A percentile compares a stretch with the other conserved stretches of the same genome.
Evolutionary conservation across 1,140 invertebrate species (phyloP).

Genomic region (Euborellia annulipes): DNA sequence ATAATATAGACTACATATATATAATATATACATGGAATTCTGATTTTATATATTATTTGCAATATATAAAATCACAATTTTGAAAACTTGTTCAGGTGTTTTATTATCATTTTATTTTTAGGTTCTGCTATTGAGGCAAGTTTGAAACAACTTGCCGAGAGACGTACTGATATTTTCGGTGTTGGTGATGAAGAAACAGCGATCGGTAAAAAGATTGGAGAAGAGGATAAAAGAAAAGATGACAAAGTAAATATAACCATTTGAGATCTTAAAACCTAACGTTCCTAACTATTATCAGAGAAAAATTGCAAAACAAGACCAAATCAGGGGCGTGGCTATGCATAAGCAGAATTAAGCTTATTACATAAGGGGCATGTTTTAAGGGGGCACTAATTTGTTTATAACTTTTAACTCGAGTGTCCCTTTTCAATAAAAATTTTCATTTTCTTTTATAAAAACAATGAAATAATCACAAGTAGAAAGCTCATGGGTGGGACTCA

Average conservation of each 20-base stretch:
- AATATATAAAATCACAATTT: constrained; percentile 2
- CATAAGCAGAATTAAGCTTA: too few relatives aligned
- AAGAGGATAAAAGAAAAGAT: constrained; percentile 76
- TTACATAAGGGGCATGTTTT: too few relatives aligned
- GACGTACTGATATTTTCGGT: constrained; percentile 99
- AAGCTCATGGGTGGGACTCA: too few relatives aligned
- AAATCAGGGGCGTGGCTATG: neutral
- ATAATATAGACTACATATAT: too few relatives aligned
- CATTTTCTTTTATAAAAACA: too few relatives aligned
- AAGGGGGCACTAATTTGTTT: too few relatives aligned
- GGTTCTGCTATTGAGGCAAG: constrained; percentile 86
- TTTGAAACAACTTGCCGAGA: constrained; percentile 88
- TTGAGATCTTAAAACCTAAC: too few relatives aligned
- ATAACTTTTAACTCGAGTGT: too few relatives aligned
- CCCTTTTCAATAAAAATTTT: too few relatives aligned
- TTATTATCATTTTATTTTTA: constrained; percentile 16
- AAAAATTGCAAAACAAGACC: neutral
- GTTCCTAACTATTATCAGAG: neutral
- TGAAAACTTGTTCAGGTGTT: neutral
- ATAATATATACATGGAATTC: neutral
- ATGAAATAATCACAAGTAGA: too few relatives aligned
- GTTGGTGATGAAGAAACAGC: constrained; percentile 95
- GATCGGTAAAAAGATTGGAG: constrained; percentile 98
- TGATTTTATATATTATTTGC: neutral
- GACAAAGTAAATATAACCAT: constrained; percentile 39